Evolutionary conservation across 2,797 vertebrate genomes (phyloP).

Genomic region (Cephalopachus bancanus): DNA sequence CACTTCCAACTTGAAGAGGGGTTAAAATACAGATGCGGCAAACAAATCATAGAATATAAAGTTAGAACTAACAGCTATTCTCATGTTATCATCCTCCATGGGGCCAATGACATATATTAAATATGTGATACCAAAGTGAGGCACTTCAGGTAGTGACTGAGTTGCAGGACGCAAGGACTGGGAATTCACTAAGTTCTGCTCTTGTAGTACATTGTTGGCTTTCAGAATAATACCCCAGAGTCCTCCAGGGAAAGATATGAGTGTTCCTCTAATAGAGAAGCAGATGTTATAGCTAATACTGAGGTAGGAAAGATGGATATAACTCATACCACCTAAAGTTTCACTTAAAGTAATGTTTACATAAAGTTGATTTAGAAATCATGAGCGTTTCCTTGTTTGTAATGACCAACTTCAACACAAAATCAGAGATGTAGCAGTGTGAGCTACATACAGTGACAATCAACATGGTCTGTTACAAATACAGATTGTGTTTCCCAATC

Average conservation of each 20-base stretch:
- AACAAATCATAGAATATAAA: background rate
- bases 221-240: background rate
- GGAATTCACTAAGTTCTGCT: background rate
- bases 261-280: background rate
- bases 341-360: background rate
- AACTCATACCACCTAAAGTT: background rate
- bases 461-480: background rate
- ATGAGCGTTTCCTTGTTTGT: background rate
- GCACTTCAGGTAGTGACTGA: background rate
- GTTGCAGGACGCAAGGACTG: background rate
- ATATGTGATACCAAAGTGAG: background rate
- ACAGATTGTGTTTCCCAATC: background rate
- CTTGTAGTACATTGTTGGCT: background rate
- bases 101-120: background rate
- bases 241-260: background rate
- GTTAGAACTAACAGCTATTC: background rate
- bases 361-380: background rate
- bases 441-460: background rate
- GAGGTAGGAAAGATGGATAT: background rate
- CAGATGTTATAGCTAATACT: background rate
- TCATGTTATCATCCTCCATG: background rate
- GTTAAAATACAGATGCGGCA: background rate
- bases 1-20: background rate
- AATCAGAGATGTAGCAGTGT: background rate
- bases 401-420: background rate